Evolutionary conservation across 2,888 invertebrate genomes (phyloP).

Genomic region (Parasteatoda lunata): DNA sequence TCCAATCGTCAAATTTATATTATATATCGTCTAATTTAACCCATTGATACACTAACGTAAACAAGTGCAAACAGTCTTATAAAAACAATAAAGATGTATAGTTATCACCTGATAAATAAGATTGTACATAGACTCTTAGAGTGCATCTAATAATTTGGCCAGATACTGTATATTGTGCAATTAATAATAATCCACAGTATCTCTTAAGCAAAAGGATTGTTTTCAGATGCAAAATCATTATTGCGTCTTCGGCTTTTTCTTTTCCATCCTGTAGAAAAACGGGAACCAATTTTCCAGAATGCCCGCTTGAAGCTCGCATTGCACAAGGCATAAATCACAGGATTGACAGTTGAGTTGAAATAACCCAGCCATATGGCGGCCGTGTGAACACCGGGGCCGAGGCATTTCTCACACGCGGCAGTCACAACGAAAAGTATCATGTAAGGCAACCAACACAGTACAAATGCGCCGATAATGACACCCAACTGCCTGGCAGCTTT

Average conservation of each 20-base stretch:
- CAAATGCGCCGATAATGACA: slow-evolving; percentile 79
- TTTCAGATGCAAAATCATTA: slow-evolving; percentile 33
- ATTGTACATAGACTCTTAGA: no score
- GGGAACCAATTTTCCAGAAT: slow-evolving; percentile 73
- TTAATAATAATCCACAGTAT: no score
- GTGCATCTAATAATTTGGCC: no score
- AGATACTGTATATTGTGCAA: no score
- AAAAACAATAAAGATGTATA: no score
- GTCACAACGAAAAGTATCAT: slow-evolving; percentile 78
- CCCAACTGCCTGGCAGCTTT: slow-evolving; percentile 79
- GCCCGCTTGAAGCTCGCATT: slow-evolving; percentile 76
- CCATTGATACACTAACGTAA: no score
- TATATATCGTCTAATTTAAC: no score
- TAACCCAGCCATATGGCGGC: slow-evolving; percentile 77
- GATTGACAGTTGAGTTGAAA: slow-evolving; percentile 77
- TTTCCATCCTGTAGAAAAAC: slow-evolving; percentile 48
- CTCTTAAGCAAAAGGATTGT: slow-evolving; percentile 55
- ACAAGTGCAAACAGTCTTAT: no score
- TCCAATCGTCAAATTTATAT: no score
- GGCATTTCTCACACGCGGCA: slow-evolving; percentile 76
- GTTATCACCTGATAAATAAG: no score
- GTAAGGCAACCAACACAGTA: slow-evolving; percentile 79
- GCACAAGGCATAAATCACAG: slow-evolving; percentile 77
- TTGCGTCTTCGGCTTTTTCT: slow-evolving; percentile 21
- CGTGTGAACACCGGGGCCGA: slow-evolving; percentile 75